Evolutionary conservation across 2,888 invertebrate species (phyloP), one percentile per base, ranked within the genome.

Genomic region (Conus canariensis): DNA sequence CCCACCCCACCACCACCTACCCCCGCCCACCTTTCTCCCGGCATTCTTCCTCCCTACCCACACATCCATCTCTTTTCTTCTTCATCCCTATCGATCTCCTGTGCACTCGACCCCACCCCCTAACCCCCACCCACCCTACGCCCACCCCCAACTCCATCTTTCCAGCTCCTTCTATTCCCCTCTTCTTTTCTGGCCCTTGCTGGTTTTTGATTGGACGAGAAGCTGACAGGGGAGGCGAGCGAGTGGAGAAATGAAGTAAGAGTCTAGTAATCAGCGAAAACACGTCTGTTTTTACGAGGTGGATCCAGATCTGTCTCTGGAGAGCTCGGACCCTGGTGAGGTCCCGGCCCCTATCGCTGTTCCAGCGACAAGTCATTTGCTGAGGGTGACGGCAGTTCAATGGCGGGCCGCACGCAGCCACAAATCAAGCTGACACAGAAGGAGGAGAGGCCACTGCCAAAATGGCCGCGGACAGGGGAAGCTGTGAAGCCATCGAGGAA

Each of bases 391-490:
- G 67, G n/a, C 58, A 67, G 89, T 74, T 67, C 83, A 77, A 19
- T 56, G 77, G 83, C 45, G 45, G 56, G 25, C 70, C 56, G 12
- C 89, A 85, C 89, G 89, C 89, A 67, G 82, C 64, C 85, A 67
- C 89, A 89, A 85, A 89, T 89, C 89, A 85, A 85, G n/a, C 85
- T 89, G 89, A 89, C 89, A 89, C 89, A 10, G 70, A 9, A 30
- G 67, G 77, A 85, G 83, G 6, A n/a, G 45, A n/a, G 64, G 45
- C 19, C 56, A 67, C n/a, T 56, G 6, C 82, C 85, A 89, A 89
- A 89, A 89, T 89, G 89, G 89, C 74, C 85, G 89, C 64, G 85
- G 89, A 89, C 89, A 89, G 89, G 70, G 67, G 70, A 89, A 89
- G 89, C 89, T 83, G 89, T 70, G 85, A 89, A 89, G 60, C 89